phyloP scores from a whole-genome alignment of 2,113 vertebrate genomes.

The Daphoenositta chrysoptera region DNA sequence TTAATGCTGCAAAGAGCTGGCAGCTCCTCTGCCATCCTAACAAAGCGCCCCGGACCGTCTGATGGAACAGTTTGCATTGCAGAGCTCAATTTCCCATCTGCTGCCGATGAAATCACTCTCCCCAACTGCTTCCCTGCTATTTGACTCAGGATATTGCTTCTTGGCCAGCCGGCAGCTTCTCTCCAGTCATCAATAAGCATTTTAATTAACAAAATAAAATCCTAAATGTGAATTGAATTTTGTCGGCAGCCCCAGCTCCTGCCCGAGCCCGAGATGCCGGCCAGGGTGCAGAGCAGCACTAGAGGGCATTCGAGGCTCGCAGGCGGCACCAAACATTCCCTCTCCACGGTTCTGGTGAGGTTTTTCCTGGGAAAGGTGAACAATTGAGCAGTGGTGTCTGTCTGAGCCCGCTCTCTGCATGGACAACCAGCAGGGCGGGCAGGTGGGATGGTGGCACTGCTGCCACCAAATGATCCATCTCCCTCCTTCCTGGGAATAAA shows the following conservation, averaged over 20 bases:
- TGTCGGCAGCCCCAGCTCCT: neutral
- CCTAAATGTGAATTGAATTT: neutral
- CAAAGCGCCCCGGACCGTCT: neutral
- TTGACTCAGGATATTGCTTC: constrained; percentile 25
- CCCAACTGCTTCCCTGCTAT: constrained; percentile 14
- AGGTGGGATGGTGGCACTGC: neutral
- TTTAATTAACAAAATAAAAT: constrained; percentile 53
- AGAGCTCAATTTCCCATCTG: constrained; percentile 10
- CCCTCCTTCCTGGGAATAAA: neutral
- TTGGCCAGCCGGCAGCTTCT: neutral
- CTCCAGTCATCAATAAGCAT: constrained; percentile 7
- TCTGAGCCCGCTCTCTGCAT: neutral
- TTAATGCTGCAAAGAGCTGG: neutral
- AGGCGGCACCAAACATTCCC: neutral
- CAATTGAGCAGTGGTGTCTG: neutral
- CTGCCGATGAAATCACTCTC: constrained; percentile 22
- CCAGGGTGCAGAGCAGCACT: neutral
- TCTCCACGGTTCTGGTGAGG: neutral
- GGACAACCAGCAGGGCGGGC: neutral
- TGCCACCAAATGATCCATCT: neutral
- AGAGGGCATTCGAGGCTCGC: constrained; percentile 57
- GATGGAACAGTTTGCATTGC: constrained; percentile 15
- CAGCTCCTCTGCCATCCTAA: neutral
- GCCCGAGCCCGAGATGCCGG: neutral
- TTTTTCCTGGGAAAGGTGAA: neutral